Evolutionary conservation across 1,140 invertebrate species (phyloP), one percentile per base, ranked within the genome.

Genomic region (Chlorops oryzae): DNA sequence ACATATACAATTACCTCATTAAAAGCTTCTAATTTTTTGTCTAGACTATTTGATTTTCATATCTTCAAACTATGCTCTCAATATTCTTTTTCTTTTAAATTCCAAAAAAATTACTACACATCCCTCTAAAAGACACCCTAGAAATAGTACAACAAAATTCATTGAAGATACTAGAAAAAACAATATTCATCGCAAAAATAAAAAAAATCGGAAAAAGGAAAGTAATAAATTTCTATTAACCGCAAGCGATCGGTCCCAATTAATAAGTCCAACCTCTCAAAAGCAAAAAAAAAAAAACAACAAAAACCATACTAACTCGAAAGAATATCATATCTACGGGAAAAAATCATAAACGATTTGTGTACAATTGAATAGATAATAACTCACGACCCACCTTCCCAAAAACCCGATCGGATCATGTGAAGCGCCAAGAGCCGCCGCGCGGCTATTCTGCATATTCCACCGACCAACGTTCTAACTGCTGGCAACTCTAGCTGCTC

Each of bases 311-410:
- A 23, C 12, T 9, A 50, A 43, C 35, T 9, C 25, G 12, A 50
- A 23, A 32, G 4, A 24, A 41, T 21, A 34, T 28, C 20, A 27
- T 17, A 24, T 28, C 10, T 44, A 18, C 21, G n/a, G 17, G 23
- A 43, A 43, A 15, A 18, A 43, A 25, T 3, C 7, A 44, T n/a
- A 10, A 22, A 7, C 15, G 10, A 21, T 21, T 34, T 45, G 43
- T 34, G 35, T 32, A 45, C 65, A 68, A 68, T 68, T 68, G 65
- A 68, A 68, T 68, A 68, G 65, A 68, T 68, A 68, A 68, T 68
- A 68, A 68, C 60, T 68, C 65, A 68, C 61, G 65, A 61, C 59
- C 65, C 65, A 62, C 65, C 65, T 54, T 65, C 43, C 18, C 24
- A 50, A 22, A 27, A 10, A 35, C 21, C 46, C 59, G 18, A n/a